Base-by-base conservation (phyloP, 2,797 vertebrate species). In the Prionace glauca region DNA sequence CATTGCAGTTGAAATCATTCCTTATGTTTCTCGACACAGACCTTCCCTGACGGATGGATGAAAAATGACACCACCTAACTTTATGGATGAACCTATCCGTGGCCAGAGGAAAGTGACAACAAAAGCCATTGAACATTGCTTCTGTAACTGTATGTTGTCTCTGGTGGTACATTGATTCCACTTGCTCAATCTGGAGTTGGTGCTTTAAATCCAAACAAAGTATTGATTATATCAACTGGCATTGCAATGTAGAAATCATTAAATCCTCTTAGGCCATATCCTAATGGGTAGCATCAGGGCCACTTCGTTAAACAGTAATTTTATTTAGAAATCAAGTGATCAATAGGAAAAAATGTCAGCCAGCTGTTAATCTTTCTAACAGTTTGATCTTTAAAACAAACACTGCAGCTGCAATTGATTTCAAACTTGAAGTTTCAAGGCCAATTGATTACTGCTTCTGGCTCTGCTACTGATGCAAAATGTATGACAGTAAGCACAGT, bases 381-480 rank as follows among this genome's bases (percentile, higher is more conserved):
- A 92, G 62, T 67, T 92, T 67, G 36, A 41, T 92, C n/a, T 41
- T 92, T 36, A 92, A 69, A 41, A 22, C 22, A 56, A 77, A 32
- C 45, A 72, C 16, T 60, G 26, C 71, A 72, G 69, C 71, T 95
- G 93, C 93, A 95, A 45, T 77, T 74, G 71, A n/a, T 95, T 74
- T 95, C 69, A 94, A 45, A 72, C 69, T 32, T 74, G 12, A 74
- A 95, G 26, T 74, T 32, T 74, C 71, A 74, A 77, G 36, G 45
- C 69, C 93, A 60, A 95, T 32, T 95, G 93, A 95, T 95, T 67
- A 56, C 14, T 77, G 29, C 45, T 74, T 94, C 93, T 41, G 3
- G 36, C 45, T 74, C 36, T 56, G 69, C 69, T 91, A 56, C 32
- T 2, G n/a, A 29, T 65, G 26, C 72, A 56, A 50, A 94, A 16